Conservation (phyloP, 2,888 invertebrate species). For the Apamea sordens region DNA sequence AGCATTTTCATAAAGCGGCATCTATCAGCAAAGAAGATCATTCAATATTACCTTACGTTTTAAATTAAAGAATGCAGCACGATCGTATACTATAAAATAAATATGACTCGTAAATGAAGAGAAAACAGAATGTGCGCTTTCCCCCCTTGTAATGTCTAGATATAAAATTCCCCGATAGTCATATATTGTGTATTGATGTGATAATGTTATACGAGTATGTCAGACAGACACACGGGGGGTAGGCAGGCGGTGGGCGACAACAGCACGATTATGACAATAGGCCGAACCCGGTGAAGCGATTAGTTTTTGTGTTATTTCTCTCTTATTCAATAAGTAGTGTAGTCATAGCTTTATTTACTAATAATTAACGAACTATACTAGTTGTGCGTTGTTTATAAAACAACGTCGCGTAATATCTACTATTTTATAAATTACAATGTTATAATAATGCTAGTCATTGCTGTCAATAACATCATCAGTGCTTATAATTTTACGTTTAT, state of each 20-base stretch:
- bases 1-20: conserved; percentile 15
- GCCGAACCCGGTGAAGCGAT: conserved; percentile 22
- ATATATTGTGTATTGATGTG: conserved; percentile 9
- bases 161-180: conserved; percentile 1
- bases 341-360: conserved; percentile 25
- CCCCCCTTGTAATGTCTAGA: conserved; percentile 11
- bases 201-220: neutral
- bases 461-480: conserved; percentile 6
- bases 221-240: neutral
- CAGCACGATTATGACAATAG: conserved; percentile 11
- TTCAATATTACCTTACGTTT: neutral
- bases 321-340: conserved; percentile 9
- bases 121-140: conserved; percentile 35
- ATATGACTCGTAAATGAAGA: conserved; percentile 40
- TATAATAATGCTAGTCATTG: conserved; percentile 20
- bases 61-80: conserved; percentile 6
- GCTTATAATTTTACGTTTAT: conserved; percentile 25
- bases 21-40: conserved; percentile 17
- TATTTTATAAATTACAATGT: neutral
- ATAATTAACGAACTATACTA: neutral
- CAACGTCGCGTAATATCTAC: conserved; percentile 8
- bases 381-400: conserved; percentile 22
- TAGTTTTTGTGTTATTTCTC: conserved; percentile 19
- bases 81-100: conserved; percentile 38
- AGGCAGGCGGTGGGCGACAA: conserved; percentile 22